A percentile compares a stretch with the other conserved stretches of the same genome.
phyloP scores from a whole-genome alignment of 1,140 invertebrate genomes.

The Drosophila lacertosa region DNA sequence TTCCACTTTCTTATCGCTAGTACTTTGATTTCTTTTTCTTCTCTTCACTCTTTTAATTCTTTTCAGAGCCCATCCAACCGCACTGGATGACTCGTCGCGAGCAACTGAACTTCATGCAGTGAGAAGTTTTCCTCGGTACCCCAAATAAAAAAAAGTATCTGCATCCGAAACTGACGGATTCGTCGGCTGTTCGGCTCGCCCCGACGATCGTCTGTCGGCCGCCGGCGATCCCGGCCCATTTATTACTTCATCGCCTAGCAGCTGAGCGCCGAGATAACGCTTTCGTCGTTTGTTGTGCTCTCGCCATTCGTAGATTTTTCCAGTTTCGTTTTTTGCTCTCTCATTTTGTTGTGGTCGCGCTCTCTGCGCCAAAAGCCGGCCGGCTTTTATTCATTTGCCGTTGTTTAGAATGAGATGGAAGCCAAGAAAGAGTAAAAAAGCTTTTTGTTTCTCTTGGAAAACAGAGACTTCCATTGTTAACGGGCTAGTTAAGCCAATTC shows the following conservation, averaged over 20 bases:
- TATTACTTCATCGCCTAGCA: slow-evolving; percentile 56
- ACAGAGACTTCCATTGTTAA: neutral
- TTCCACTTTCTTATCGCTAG: slow-evolving; percentile 68
- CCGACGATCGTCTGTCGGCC: slow-evolving; percentile 16
- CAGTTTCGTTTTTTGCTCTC: slow-evolving; percentile 22
- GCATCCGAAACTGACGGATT: slow-evolving; percentile 33
- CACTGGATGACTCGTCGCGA: slow-evolving; percentile 82
- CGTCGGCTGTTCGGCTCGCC: slow-evolving; percentile 21
- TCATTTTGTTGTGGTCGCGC: slow-evolving; percentile 4
- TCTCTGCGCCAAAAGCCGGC: slow-evolving; percentile 39
- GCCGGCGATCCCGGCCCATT: slow-evolving; percentile 43
- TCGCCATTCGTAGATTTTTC: slow-evolving; percentile 49
- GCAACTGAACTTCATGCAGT: slow-evolving; percentile 70
- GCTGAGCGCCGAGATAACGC: slow-evolving; percentile 45
- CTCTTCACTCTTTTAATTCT: slow-evolving; percentile 33
- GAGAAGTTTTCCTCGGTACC: slow-evolving; percentile 60
- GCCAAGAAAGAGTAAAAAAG: neutral
- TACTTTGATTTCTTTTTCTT: slow-evolving; percentile 40
- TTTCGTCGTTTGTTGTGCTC: slow-evolving; percentile 57
- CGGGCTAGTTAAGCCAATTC: neutral
- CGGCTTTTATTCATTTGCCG: slow-evolving; percentile 31
- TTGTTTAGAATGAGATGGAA: neutral
- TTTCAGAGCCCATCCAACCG: slow-evolving; percentile 78
- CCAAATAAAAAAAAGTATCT: slow-evolving; percentile 35
- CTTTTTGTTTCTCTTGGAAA: neutral